A percentile compares a stretch with the other conserved stretches of the same genome.
phyloP scores from a whole-genome alignment of 2,888 invertebrate species.

The Pandemis corylana region DNA sequence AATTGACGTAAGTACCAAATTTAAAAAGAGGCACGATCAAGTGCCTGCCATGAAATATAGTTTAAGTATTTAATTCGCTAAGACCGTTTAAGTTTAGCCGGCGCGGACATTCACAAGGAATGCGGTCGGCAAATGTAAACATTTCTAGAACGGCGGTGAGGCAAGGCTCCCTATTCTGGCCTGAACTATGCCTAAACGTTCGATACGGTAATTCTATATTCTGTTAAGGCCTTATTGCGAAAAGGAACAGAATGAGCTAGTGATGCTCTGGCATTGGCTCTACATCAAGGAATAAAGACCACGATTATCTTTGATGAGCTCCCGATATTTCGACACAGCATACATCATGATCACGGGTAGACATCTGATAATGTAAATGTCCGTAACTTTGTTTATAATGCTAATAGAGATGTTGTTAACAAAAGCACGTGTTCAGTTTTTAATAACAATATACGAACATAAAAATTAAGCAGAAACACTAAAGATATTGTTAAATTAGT shows the following conservation, averaged over 20 bases:
- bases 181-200: constrained; percentile 14
- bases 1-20: no score
- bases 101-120: constrained; percentile 60
- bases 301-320: no score
- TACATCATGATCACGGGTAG: no score
- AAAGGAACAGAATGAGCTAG: neutral
- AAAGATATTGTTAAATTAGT: no score
- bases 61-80: constrained; percentile 21
- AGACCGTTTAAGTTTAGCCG: neutral
- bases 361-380: no score
- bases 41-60: constrained; percentile 5
- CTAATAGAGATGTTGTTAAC: no score
- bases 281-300: no score
- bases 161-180: constrained; percentile 38
- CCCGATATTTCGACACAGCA: no score
- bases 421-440: no score
- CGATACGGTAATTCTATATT: constrained; percentile 27
- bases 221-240: constrained; percentile 22
- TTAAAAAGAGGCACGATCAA: neutral
- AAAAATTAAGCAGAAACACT: no score
- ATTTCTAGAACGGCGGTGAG: constrained; percentile 39
- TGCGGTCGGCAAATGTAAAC: constrained; percentile 66
- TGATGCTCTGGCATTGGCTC: constrained; percentile 4
- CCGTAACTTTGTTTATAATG: no score
- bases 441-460: no score